Evolutionary conservation across 2,113 vertebrate species (phyloP).

Genomic region (Scophthalmus maximus): DNA sequence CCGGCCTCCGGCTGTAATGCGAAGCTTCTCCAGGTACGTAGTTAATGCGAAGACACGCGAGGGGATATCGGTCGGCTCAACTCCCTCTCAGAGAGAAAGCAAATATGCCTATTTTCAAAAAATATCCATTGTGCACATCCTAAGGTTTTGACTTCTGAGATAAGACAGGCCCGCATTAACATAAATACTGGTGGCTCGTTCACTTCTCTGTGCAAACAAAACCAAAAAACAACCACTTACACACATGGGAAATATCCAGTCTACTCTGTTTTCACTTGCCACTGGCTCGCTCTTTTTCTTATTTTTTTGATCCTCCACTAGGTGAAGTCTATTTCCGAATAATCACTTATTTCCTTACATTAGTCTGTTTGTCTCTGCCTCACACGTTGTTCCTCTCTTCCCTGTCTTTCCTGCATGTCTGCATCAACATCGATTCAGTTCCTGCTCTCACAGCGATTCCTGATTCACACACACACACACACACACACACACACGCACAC

Average conservation of each 20-base stretch:
- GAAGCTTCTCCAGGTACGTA: conserved; percentile 25
- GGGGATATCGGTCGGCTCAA: conserved; percentile 31
- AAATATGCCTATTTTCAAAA: conserved; percentile 2
- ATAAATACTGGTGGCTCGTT: conserved; percentile 27
- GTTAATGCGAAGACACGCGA: conserved; percentile 28
- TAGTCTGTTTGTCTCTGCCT: no score
- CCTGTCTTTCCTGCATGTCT: not conserved
- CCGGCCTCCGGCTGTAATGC: conserved; percentile 36
- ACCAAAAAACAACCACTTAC: no score
- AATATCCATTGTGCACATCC: conserved; percentile 3
- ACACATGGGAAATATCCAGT: no score
- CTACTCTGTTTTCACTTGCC: no score
- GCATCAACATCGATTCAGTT: not conserved
- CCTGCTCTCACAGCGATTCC: not conserved
- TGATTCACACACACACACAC: not conserved
- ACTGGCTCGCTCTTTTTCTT: no score
- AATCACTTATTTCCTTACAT: no score
- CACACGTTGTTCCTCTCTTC: not conserved
- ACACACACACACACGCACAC: not conserved
- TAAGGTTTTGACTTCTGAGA: conserved; percentile 1
- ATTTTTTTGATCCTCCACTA: no score
- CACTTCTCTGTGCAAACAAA: conserved; percentile 16
- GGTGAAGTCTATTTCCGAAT: no score
- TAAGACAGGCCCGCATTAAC: conserved; percentile 1
- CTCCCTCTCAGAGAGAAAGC: conserved; percentile 17